A percentile compares a stretch with the other conserved stretches of the same genome.
These are phyloP conservation scores for Epinotia demarniana DNA, from an alignment of 2,888 invertebrate species.

Conservation along the genomic window DNA sequence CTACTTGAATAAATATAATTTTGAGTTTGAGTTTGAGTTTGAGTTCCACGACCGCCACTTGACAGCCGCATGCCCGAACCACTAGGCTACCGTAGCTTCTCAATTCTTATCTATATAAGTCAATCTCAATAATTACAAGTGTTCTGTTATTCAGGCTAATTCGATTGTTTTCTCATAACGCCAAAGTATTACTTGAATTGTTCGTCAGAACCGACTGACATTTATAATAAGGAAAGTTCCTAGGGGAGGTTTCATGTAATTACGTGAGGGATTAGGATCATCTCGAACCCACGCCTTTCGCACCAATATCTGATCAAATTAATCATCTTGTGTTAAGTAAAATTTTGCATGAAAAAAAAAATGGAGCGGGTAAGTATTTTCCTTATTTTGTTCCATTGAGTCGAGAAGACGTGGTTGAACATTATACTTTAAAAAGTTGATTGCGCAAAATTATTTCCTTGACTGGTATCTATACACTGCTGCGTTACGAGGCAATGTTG, in stretches of 20 bases:
- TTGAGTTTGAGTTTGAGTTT: no score
- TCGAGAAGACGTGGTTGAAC: neutral
- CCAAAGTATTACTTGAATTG: conserved; percentile 20
- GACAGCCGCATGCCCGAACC: no score
- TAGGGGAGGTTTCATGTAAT: conserved; percentile 32
- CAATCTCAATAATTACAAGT: no score
- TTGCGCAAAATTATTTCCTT: no score
- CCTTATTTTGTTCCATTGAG: neutral
- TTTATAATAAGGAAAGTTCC: conserved; percentile 33
- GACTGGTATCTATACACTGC: no score
- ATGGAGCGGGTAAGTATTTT: neutral
- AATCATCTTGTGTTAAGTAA: conserved; percentile 20
- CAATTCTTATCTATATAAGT: no score
- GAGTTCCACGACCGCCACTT: no score
- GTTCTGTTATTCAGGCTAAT: neutral
- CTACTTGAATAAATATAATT: no score
- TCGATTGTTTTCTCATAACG: conserved; percentile 16
- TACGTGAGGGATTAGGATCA: conserved; percentile 34
- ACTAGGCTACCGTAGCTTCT: no score
- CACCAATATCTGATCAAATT: conserved; percentile 36
- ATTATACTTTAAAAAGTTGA: no score
- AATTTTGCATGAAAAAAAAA: conserved; percentile 20
- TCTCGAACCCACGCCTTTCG: conserved; percentile 20
- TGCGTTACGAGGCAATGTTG: no score
- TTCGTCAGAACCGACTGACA: conserved; percentile 38